Evolutionary conservation across 1,140 invertebrate species (phyloP).

Genomic region (Zaprionus inermis): DNA sequence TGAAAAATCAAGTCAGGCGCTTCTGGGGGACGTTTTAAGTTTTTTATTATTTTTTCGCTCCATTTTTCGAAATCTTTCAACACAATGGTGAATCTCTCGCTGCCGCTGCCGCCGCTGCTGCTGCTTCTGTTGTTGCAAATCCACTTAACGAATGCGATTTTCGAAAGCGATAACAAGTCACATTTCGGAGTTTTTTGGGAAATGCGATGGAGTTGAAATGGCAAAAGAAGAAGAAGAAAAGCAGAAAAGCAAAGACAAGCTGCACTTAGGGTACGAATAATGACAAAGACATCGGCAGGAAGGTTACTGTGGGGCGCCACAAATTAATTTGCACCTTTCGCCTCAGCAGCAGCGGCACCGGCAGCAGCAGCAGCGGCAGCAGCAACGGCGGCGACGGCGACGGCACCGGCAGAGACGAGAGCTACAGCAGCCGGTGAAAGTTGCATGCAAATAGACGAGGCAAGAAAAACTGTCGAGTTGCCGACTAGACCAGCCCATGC

Average conservation of each 20-base stretch:
- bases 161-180: slow-evolving; percentile 72
- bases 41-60: slow-evolving; percentile 12
- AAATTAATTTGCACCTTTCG: slow-evolving; percentile 82
- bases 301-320: slow-evolving; percentile 73
- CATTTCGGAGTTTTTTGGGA: slow-evolving; percentile 63
- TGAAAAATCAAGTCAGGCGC: slow-evolving; percentile 18
- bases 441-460: slow-evolving; percentile 73
- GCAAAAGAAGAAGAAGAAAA: slow-evolving; percentile 31
- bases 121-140: slow-evolving; percentile 50
- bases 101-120: slow-evolving; percentile 6
- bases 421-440: slow-evolving; percentile 72
- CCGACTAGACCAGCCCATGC: slow-evolving; percentile 7
- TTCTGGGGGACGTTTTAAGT: slow-evolving; percentile 6
- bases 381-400: slow-evolving; percentile 24
- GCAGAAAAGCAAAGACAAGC: slow-evolving; percentile 44
- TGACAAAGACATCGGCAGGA: slow-evolving; percentile 58
- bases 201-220: slow-evolving; percentile 16
- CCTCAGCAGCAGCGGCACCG: slow-evolving; percentile 18
- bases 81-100: slow-evolving; percentile 55
- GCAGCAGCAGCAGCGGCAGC: slow-evolving; percentile 1
- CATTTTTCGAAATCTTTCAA: slow-evolving; percentile 44
- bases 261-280: slow-evolving; percentile 43
- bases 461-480: slow-evolving; percentile 54
- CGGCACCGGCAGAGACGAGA: slow-evolving; percentile 25
- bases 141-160: slow-evolving; percentile 66